Percentiles rank a stretch among this genome's conserved stretches.
Conservation (phyloP, 2,113 vertebrate genomes). For the Podarcis cretensis region DNA sequence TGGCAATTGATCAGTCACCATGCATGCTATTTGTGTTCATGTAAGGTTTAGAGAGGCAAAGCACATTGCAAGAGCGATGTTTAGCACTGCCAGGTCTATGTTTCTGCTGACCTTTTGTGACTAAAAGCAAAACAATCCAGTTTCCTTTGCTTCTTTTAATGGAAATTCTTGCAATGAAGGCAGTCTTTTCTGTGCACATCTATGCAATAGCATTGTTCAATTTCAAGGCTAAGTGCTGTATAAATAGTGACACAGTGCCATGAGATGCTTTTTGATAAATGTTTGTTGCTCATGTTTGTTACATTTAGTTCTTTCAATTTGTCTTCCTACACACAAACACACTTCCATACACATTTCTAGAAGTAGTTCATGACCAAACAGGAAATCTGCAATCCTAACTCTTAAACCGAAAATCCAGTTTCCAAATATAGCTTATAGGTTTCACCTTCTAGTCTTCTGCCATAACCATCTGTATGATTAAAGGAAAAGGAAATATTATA, state of each 20-base stretch:
- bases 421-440: slow-evolving; percentile 22
- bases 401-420: slow-evolving; percentile 2
- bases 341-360: background rate
- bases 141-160: background rate
- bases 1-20: background rate
- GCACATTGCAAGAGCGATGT: background rate
- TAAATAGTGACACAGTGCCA: background rate
- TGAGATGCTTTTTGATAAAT: background rate
- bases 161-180: background rate
- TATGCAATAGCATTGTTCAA: background rate
- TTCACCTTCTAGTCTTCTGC: slow-evolving; percentile 17
- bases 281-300: background rate
- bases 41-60: background rate
- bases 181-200: background rate
- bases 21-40: background rate
- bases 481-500: slow-evolving; percentile 26
- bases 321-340: background rate
- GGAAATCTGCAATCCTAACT: background rate
- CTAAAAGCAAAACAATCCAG: background rate
- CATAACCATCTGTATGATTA: slow-evolving; percentile 21
- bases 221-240: background rate
- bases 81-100: background rate
- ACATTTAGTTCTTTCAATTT: background rate
- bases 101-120: background rate
- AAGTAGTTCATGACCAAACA: background rate